phyloP scores from a whole-genome alignment of 2,888 invertebrate genomes.

The Ornithoptera priamus region DNA sequence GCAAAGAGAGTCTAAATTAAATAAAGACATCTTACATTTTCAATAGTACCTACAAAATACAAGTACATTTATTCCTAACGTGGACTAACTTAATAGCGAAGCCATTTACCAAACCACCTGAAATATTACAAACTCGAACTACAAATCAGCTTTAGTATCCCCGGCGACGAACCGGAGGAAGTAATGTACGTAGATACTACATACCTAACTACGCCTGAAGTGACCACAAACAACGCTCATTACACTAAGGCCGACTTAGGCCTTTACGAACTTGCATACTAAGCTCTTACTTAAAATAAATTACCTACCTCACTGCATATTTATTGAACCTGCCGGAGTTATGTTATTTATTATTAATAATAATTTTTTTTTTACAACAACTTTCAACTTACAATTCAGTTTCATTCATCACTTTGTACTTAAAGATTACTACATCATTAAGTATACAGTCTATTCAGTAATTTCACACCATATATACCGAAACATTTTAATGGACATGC shows the following conservation, averaged over 20 bases:
- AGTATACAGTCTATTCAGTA: no score
- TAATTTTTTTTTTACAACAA: no score
- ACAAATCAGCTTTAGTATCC: slow-evolving; percentile 39
- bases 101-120: slow-evolving; percentile 46
- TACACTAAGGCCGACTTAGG: slow-evolving; percentile 29
- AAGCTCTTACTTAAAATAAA: background rate
- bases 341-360: no score
- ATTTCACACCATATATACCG: no score
- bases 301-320: background rate
- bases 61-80: slow-evolving; percentile 17
- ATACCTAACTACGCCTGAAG: slow-evolving; percentile 30
- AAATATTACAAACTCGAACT: slow-evolving; percentile 45
- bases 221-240: slow-evolving; percentile 26
- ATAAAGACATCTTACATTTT: background rate
- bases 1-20: no score
- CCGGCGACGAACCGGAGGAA: slow-evolving; percentile 26
- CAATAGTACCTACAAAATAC: slow-evolving; percentile 3
- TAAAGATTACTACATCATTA: no score
- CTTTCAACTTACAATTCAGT: no score
- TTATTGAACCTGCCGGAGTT: no score
- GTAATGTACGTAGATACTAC: slow-evolving; percentile 25
- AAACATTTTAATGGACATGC: no score
- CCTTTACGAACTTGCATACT: slow-evolving; percentile 8
- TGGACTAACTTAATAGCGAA: slow-evolving; percentile 34
- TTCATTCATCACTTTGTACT: no score